These are phyloP conservation scores for Danionella dracula DNA, from an alignment of 2,797 vertebrate genomes.

Conservation along the genomic window DNA sequence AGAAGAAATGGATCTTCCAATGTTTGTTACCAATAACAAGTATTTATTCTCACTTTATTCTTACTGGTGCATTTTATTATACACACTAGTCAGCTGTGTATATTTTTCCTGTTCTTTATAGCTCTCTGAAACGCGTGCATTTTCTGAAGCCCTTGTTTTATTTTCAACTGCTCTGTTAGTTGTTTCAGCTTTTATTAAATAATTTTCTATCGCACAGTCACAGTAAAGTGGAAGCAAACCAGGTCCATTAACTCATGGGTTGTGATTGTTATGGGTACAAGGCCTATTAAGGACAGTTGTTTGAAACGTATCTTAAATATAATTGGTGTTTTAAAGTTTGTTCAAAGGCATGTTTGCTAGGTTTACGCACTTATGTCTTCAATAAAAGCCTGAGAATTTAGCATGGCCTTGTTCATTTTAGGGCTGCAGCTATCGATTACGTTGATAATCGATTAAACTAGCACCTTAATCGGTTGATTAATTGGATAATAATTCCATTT, in stretches of 20 bases:
- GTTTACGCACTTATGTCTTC: neutral
- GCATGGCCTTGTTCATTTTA: no score
- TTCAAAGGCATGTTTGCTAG: neutral
- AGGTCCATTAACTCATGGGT: constrained; percentile 9
- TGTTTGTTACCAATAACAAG: no score
- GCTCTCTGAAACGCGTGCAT: neutral
- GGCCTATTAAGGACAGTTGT: neutral
- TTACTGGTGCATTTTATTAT: neutral
- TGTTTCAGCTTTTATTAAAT: neutral
- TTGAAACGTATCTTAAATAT: neutral
- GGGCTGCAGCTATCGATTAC: no score
- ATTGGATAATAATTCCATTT: no score
- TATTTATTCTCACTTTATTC: no score
- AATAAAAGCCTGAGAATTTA: no score
- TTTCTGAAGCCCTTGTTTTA: neutral
- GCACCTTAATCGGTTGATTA: no score
- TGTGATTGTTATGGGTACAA: neutral
- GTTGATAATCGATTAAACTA: no score
- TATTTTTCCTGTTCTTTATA: neutral
- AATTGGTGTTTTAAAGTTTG: constrained; percentile 1
- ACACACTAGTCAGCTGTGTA: neutral
- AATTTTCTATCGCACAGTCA: neutral
- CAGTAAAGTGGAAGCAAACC: neutral
- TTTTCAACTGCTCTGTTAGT: neutral
- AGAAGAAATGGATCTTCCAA: no score